Evolutionary conservation across 2,888 invertebrate genomes (phyloP).

Genomic region (Alentia gelatinosa): DNA sequence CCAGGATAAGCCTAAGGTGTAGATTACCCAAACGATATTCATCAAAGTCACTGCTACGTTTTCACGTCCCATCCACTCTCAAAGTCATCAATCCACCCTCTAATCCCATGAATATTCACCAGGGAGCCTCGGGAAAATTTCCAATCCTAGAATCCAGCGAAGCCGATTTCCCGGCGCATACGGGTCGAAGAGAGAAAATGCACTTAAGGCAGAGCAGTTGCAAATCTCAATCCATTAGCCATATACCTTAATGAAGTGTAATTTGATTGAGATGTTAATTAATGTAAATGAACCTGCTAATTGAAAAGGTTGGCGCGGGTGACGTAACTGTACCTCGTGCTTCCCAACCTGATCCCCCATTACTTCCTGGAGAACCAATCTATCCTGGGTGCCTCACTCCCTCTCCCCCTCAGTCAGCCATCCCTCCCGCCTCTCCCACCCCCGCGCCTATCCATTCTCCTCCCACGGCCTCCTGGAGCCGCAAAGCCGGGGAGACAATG

Average conservation of each 20-base stretch:
- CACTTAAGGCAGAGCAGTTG: neutral
- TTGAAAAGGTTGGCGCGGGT: conserved; percentile 13
- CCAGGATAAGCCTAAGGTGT: neutral
- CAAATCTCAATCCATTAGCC: neutral
- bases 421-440: neutral
- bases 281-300: conserved; percentile 47
- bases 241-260: conserved; percentile 47
- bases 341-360: too few relatives aligned
- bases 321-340: conserved; percentile 1
- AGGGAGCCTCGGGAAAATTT: neutral
- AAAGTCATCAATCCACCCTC: neutral
- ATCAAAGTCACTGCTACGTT: neutral
- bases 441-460: neutral
- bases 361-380: neutral
- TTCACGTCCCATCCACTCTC: neutral
- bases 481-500: neutral
- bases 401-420: neutral
- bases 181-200: neutral
- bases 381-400: neutral
- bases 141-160: neutral
- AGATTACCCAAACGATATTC: neutral
- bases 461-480: neutral
- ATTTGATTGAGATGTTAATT: conserved; percentile 54
- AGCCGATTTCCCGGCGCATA: neutral
- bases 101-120: conserved; percentile 36